Evolutionary conservation across 2,888 invertebrate genomes (phyloP), one percentile per base, ranked within the genome.

Genomic region (Cosmopolites sordidus): DNA sequence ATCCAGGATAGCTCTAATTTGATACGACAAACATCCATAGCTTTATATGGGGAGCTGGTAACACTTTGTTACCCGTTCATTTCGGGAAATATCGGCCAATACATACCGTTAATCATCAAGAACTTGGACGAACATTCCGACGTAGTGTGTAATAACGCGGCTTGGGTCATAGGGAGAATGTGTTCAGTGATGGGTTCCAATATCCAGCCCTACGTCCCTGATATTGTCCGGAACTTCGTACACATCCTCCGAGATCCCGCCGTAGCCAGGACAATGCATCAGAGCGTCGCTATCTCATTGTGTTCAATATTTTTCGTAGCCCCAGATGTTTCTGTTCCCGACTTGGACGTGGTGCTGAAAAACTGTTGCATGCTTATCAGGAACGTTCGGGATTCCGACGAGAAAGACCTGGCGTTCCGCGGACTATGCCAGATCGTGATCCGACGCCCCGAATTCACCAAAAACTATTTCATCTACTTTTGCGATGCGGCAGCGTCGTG

Each of bases 251-350:
- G 96, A 75, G 85, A 89, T 69, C 88, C 89, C 50, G 92, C 91
- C 73, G 93, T 95, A 52, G 95, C 97, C 30, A 94, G 98, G 79
- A 98, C 98, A 4, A 82, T 99, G 64, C 83, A 98, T 68, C 98
- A 99, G 80, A 99, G 99, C 72, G 98, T 98, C 74, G 97, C 98
- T 79, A 96, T 99, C 79, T 96, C 98, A 80, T 92, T 99, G 82
- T 98, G 99, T 84, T 94, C 97, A 79, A 89, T 99, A 82, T 98
- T 98, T 83, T 92, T 89, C 83, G 94, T 96, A 80, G 98, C 97
- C 84, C 95, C 98, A 75, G 91, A 93, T 82, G 94, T 96, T 15
- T 56, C 59, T 8, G 44, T 67, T 16, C 95, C 95, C 78, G 88
- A 87, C 82, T 89, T 99, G 83, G 91, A 92, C 80, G 91, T 92